Conservation (phyloP, 2,888 invertebrate genomes). For the Agonopterix arenella region DNA sequence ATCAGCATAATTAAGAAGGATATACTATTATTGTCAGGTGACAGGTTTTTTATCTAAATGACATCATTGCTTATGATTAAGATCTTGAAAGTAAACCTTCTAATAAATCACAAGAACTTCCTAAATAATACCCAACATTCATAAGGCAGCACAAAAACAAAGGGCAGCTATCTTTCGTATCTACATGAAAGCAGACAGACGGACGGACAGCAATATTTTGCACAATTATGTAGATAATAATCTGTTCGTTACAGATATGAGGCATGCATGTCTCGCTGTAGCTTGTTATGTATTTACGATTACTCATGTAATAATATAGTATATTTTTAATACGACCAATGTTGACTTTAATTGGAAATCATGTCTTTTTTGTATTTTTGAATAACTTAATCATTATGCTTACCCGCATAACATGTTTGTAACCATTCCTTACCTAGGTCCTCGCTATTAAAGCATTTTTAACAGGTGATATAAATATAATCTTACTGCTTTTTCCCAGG, state of each 20-base stretch:
- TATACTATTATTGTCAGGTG: no score
- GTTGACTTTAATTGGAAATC: conserved; percentile 11
- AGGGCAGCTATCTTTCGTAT: conserved; percentile 27
- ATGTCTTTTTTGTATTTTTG: no score
- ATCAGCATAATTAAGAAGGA: no score
- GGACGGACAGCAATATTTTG: conserved; percentile 55
- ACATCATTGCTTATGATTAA: background rate
- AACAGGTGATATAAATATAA: no score
- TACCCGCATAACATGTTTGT: no score
- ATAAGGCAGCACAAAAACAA: conserved; percentile 4
- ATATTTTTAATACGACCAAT: conserved; percentile 22
- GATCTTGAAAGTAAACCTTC: background rate
- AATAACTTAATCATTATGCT: no score
- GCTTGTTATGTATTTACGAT: conserved; percentile 31
- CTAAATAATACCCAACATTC: background rate
- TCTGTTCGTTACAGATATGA: conserved; percentile 45
- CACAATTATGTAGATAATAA: conserved; percentile 61
- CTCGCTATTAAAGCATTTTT: no score
- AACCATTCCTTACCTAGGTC: no score
- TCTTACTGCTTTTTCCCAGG: no score
- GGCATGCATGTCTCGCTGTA: conserved; percentile 35
- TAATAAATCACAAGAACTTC: background rate
- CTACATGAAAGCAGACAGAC: conserved; percentile 40
- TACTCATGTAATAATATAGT: conserved; percentile 23
- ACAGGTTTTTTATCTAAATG: no score